Conservation (phyloP, 2,797 vertebrate genomes). For the Diplodus puntazzo region DNA sequence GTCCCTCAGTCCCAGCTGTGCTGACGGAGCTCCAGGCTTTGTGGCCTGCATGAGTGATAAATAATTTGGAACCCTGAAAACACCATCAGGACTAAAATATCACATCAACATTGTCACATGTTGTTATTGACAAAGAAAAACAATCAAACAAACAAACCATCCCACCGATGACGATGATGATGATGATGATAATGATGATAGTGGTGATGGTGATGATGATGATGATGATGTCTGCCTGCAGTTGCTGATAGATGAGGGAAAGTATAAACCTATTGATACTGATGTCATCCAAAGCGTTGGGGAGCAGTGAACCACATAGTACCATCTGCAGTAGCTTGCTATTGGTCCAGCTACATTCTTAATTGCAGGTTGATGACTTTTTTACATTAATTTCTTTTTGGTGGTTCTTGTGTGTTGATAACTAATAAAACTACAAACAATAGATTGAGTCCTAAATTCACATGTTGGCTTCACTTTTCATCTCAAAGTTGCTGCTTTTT, state of each 20-base stretch:
- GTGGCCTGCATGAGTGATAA: slow-evolving; percentile 37
- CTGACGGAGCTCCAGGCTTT: slow-evolving; percentile 48
- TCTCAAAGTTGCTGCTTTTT: too few relatives aligned
- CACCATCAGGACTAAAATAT: slow-evolving; percentile 12
- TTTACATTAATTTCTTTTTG: too few relatives aligned
- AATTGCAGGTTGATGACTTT: too few relatives aligned
- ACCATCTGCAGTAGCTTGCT: too few relatives aligned
- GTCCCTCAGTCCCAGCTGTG: slow-evolving; percentile 45
- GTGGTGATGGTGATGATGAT: not conserved
- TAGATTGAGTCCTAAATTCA: too few relatives aligned
- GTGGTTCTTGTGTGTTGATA: too few relatives aligned
- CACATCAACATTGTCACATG: not conserved
- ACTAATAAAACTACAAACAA: too few relatives aligned
- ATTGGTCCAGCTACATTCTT: too few relatives aligned
- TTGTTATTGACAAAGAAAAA: slow-evolving; percentile 21
- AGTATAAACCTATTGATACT: not conserved
- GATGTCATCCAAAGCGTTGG: not conserved
- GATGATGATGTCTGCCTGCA: not conserved
- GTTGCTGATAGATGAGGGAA: not conserved
- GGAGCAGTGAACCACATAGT: too few relatives aligned
- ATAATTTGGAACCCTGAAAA: slow-evolving; percentile 39
- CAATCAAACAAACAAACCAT: not conserved
- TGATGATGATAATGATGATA: not conserved
- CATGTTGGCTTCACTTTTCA: too few relatives aligned
- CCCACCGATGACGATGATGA: not conserved